A percentile compares a stretch with the other conserved stretches of the same genome.
Conservation (phyloP, 2,113 vertebrate species). For the Furnarius figulus region DNA sequence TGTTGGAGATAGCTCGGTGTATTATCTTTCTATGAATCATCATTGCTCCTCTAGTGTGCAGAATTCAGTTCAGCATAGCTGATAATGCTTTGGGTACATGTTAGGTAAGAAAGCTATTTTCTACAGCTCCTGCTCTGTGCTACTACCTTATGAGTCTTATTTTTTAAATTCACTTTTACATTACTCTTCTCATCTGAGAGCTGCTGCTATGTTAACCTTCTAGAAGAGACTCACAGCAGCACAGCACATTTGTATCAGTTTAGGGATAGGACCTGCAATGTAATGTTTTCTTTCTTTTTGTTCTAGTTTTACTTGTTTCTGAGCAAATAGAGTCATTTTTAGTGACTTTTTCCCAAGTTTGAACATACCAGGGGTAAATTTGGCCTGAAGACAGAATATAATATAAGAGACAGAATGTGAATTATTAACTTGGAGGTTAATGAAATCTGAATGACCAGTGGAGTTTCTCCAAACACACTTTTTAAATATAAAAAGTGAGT, state of each 20-base stretch:
- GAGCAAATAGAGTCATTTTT: neutral
- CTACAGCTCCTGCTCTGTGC: neutral
- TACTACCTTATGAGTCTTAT: neutral
- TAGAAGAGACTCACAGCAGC: neutral
- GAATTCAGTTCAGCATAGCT: neutral
- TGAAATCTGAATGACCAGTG: slow-evolving; percentile 57
- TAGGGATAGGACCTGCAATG: neutral
- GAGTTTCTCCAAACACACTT: slow-evolving; percentile 57
- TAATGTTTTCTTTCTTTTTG: neutral
- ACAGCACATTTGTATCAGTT: neutral
- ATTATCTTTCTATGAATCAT: slow-evolving; percentile 65
- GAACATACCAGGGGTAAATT: neutral
- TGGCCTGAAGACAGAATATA: slow-evolving; percentile 11
- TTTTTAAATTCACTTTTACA: neutral
- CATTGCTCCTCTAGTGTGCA: neutral
- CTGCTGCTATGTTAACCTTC: neutral
- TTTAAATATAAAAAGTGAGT: slow-evolving; percentile 47
- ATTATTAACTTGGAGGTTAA: slow-evolving; percentile 52
- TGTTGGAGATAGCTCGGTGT: neutral
- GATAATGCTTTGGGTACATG: neutral
- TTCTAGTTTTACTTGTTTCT: neutral
- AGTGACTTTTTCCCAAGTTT: neutral
- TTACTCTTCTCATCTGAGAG: neutral
- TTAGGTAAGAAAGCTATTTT: slow-evolving; percentile 51
- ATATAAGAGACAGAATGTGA: slow-evolving; percentile 14